Evolutionary conservation across 2,797 vertebrate species (phyloP).

Genomic region (Hyperoplus immaculatus): DNA sequence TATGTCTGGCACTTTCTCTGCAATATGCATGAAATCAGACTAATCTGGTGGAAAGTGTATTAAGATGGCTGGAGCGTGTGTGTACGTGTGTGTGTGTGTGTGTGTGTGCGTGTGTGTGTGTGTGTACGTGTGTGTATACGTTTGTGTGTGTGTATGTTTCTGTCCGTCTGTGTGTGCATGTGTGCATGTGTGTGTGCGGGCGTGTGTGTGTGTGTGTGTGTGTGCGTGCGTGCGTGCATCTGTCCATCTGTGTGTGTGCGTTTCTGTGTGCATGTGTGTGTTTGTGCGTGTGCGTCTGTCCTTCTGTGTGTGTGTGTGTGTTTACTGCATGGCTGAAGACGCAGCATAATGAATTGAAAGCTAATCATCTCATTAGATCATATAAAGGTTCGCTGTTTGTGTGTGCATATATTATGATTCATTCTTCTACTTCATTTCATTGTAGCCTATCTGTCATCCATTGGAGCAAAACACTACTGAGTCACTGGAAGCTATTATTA

Average conservation of each 20-base stretch:
- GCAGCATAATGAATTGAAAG: not conserved
- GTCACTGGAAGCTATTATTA: not conserved
- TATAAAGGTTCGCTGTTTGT: not conserved
- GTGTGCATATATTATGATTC: not conserved
- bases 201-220: constrained; percentile 5
- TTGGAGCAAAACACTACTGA: not conserved
- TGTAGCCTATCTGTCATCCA: not conserved
- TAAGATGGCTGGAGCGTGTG: constrained; percentile 13
- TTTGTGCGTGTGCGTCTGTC: not conserved
- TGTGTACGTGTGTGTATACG: too few relatives aligned
- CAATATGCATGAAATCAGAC: constrained; percentile 56
- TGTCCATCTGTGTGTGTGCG: too few relatives aligned
- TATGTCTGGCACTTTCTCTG: constrained; percentile 38
- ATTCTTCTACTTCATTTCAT: constrained; percentile 1
- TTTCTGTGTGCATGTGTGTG: not conserved
- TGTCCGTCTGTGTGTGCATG: too few relatives aligned
- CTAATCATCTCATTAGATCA: constrained; percentile 7
- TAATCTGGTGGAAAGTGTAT: constrained; percentile 50
- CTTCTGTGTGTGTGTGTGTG: constrained; percentile 3
- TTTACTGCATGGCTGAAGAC: constrained; percentile 20
- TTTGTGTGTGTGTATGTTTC: too few relatives aligned
- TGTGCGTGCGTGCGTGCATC: not conserved
- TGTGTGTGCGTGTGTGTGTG: too few relatives aligned
- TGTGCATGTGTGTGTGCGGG: not conserved
- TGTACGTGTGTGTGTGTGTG: not conserved